Percentiles rank a stretch among this genome's conserved stretches.
Conservation (phyloP, 2,113 vertebrate species). For the Epinephelus fuscoguttatus region DNA sequence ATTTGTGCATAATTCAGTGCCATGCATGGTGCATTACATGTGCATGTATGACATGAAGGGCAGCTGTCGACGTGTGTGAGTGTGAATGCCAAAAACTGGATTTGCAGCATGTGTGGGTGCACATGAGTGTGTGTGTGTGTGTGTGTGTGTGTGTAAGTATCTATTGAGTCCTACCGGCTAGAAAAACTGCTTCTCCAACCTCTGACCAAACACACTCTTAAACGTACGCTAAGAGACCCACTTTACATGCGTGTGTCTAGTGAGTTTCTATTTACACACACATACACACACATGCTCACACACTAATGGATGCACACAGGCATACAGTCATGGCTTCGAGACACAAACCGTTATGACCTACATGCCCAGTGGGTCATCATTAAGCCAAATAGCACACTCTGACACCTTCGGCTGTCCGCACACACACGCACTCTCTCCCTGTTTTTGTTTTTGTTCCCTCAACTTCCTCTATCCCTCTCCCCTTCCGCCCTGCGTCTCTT, state of each 20-base stretch:
- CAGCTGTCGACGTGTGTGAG: constrained; percentile 61
- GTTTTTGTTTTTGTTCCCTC: constrained; percentile 67
- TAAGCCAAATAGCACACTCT: constrained; percentile 67
- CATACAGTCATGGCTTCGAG: constrained; percentile 62
- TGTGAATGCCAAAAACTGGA: constrained; percentile 44
- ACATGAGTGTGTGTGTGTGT: constrained; percentile 39
- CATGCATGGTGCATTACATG: constrained; percentile 67
- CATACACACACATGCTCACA: constrained; percentile 9
- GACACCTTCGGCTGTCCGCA: constrained; percentile 61
- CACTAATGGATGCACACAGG: constrained; percentile 62
- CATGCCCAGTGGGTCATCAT: constrained; percentile 79
- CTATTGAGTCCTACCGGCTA: constrained; percentile 46
- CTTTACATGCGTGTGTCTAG: constrained; percentile 36
- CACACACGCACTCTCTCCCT: constrained; percentile 40
- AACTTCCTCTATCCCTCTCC: constrained; percentile 66
- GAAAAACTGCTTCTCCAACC: constrained; percentile 79
- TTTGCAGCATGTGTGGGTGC: constrained; percentile 71
- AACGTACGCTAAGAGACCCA: constrained; percentile 51
- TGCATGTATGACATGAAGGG: constrained; percentile 71
- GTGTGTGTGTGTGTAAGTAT: constrained; percentile 55
- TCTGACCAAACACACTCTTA: constrained; percentile 71
- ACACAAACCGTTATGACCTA: constrained; percentile 76
- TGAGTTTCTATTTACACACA: constrained; percentile 42
- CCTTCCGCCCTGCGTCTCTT: constrained; percentile 51
- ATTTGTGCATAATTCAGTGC: constrained; percentile 72